Percentiles rank a stretch among this genome's conserved stretches.
These are phyloP conservation scores for Uloborus diversus DNA, from an alignment of 1,140 invertebrate species.

Conservation along the genomic window DNA sequence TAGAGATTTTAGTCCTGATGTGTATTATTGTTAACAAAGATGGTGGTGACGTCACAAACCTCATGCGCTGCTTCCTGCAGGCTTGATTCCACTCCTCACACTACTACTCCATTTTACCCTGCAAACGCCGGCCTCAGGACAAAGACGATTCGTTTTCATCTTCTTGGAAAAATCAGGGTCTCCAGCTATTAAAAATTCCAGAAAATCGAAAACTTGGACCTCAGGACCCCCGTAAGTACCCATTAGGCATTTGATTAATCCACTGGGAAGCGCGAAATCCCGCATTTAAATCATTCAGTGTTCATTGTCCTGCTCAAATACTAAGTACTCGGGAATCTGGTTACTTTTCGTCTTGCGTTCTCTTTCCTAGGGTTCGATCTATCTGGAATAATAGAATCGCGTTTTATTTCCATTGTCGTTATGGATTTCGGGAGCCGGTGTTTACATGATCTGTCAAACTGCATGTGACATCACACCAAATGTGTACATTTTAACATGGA, in stretches of 20 bases:
- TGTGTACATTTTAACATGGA: constrained; percentile 2
- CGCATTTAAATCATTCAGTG: constrained; percentile 55
- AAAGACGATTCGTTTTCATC: constrained; percentile 53
- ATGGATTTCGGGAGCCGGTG: constrained; percentile 36
- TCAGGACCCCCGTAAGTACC: constrained; percentile 45
- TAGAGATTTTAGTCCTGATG: constrained; percentile 55
- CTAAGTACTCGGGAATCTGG: constrained; percentile 54
- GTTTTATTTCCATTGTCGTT: constrained; percentile 22
- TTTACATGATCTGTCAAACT: constrained; percentile 56
- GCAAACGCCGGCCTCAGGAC: constrained; percentile 54
- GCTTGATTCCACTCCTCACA: constrained; percentile 55
- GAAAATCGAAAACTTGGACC: constrained; percentile 30
- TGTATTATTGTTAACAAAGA: constrained; percentile 57
- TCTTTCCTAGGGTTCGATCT: constrained; percentile 45
- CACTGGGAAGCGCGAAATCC: constrained; percentile 49
- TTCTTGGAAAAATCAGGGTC: constrained; percentile 34
- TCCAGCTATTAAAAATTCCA: constrained; percentile 13
- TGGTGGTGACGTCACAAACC: constrained; percentile 56
- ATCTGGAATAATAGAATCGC: constrained; percentile 54
- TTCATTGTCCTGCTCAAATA: constrained; percentile 55
- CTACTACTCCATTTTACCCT: constrained; percentile 55
- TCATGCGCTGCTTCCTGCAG: constrained; percentile 55
- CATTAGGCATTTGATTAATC: constrained; percentile 47
- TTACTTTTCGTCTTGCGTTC: constrained; percentile 46
- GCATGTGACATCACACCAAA: constrained; percentile 47